Base-by-base conservation (phyloP, 2,797 vertebrate genomes). In the Graptemys geographica region DNA sequence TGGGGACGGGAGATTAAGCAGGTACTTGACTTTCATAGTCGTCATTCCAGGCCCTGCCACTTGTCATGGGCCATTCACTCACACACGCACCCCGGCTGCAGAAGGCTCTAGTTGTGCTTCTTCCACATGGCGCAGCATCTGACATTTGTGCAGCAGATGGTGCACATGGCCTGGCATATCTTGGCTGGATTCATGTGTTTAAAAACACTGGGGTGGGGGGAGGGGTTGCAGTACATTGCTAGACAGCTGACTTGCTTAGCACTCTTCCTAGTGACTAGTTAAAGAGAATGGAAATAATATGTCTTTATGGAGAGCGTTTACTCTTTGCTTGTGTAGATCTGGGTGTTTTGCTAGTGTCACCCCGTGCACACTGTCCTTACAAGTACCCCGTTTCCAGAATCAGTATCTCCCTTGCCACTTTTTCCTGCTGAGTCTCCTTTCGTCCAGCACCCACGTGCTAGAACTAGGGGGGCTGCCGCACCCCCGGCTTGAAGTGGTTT, bases 81-180 rank as follows among this genome's bases (percentile, higher is more conserved):
- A 44, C 92, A 41, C 90, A 37, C 92, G 25, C 11, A 52, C 90
- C 62, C 81, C 76, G 31, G 62, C 57, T 55, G 41, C 84, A 81
- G 59, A 86, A 59, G 88, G 62, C n/a, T 83, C 88, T 87, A 89
- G 74, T 28, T 74, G 53, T 79, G 79, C 87, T 80, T 81, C 57
- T 76, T 72, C 53, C 18, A 57, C 2, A n/a, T n/a, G 33, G 10
- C 37, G 44, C 19, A 55, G 47, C 16, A 15, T 49, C 83, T 83
- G 87, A 88, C 94, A 90, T 89, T 93, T 96, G 92, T 90, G 76
- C 84, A 90, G 85, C 96, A 97, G 89, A 94, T 96, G 96, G 94
- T 93, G 72, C 49, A 72, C 52, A 2, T 86, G 85, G 52, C 79
- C 81, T 56, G 79, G 41, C 78, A 79, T 85, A 52, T 79, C 87